phyloP scores from a whole-genome alignment of 2,888 invertebrate species.

The Eustalomyia histrio region DNA sequence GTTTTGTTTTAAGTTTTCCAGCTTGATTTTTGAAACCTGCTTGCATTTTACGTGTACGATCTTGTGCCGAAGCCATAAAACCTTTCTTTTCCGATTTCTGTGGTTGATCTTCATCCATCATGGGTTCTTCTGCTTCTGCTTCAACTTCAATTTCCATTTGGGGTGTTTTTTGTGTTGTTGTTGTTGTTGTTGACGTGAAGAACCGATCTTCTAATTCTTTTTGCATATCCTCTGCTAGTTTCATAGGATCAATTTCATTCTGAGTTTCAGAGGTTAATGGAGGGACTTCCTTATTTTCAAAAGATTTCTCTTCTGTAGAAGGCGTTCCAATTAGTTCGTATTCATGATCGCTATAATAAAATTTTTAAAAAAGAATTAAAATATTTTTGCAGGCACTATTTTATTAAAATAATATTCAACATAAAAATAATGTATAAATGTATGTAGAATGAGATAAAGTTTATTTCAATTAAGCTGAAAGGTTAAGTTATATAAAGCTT shows the following conservation, averaged over 20 bases:
- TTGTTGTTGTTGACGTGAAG: conserved; percentile 82
- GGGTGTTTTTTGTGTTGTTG: conserved; percentile 49
- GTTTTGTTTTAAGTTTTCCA: conserved; percentile 85
- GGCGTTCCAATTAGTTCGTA: conserved; percentile 93
- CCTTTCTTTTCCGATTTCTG: conserved; percentile 75
- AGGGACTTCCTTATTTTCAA: conserved; percentile 69
- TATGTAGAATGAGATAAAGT: not conserved
- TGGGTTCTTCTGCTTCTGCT: conserved; percentile 75
- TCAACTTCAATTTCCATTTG: conserved; percentile 77
- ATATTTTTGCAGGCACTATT: not conserved
- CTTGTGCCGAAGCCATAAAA: conserved; percentile 80
- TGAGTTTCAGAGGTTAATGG: conserved; percentile 60
- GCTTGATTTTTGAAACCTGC: conserved; percentile 86
- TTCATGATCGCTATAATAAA: conserved; percentile 91
- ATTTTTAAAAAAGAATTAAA: conserved; percentile 32
- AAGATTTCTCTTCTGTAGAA: conserved; percentile 69
- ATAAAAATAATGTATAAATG: not conserved
- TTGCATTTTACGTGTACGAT: conserved; percentile 82
- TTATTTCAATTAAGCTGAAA: not conserved
- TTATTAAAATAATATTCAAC: not conserved
- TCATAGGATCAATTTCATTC: conserved; percentile 79
- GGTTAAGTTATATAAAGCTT: not conserved
- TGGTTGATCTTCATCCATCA: conserved; percentile 81
- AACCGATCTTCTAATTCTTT: conserved; percentile 84
- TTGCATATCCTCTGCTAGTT: conserved; percentile 82